These are phyloP conservation scores for Danaus plexippus DNA, from an alignment of 1,140 invertebrate species.

Conservation along the genomic window DNA sequence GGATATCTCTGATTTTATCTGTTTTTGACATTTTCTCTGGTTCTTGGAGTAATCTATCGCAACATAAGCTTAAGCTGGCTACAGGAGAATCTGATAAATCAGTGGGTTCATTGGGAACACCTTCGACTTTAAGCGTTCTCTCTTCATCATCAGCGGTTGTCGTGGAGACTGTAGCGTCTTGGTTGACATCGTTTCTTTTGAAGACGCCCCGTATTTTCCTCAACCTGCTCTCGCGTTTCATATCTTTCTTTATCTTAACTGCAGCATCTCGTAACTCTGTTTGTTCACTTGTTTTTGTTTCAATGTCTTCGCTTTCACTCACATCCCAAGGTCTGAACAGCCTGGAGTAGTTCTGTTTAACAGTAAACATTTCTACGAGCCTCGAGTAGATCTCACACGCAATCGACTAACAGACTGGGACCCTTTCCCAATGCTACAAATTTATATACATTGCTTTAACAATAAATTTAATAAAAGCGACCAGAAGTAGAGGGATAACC, in stretches of 20 bases:
- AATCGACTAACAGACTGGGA: conserved; percentile 48
- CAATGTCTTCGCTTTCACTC: conserved; percentile 33
- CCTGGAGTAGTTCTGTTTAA: conserved; percentile 51
- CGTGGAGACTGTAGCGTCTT: conserved; percentile 72
- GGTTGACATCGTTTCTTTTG: conserved; percentile 45
- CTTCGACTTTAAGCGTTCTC: conserved; percentile 18
- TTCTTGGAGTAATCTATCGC: conserved; percentile 48
- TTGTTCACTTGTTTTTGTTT: conserved; percentile 26
- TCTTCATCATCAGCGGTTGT: conserved; percentile 61
- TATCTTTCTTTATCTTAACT: conserved; percentile 40
- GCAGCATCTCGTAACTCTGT: conserved; percentile 20
- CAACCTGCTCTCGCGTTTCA: conserved; percentile 54
- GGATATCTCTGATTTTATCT: conserved; percentile 18
- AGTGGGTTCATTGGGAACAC: conserved; percentile 2
- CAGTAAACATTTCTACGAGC: conserved; percentile 43
- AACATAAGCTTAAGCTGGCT: conserved; percentile 48
- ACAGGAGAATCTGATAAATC: conserved; percentile 37
- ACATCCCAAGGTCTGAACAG: conserved; percentile 69
- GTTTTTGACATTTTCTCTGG: conserved; percentile 26
- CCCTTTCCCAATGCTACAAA: conserved; percentile 61
- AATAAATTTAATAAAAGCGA: conserved; percentile 70
- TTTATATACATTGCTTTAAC: conserved; percentile 70
- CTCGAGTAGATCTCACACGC: conserved; percentile 37
- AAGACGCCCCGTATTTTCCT: conserved; percentile 61
- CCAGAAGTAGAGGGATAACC: conserved; percentile 58